Base-by-base conservation (phyloP, 1,140 invertebrate genomes). In the Steinernema feltiae region DNA sequence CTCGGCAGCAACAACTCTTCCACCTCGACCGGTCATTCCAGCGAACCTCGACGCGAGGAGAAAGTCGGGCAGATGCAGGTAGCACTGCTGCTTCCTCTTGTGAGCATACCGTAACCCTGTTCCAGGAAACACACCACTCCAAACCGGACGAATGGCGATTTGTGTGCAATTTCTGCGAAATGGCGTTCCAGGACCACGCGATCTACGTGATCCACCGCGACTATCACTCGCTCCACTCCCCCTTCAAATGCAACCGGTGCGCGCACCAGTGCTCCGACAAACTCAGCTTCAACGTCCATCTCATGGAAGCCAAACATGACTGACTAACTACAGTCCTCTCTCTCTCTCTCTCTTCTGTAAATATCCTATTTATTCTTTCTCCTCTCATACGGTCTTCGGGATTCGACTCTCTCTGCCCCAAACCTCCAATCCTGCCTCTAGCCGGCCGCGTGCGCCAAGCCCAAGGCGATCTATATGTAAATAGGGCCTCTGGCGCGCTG, bases 131-230 rank as follows among this genome's bases (percentile, higher is more conserved):
- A 21, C 24, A 31, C 27, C 12, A 3, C 31, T 35, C 24, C 30
- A 46, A 24, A 17, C 7, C 12, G 7, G 15, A 7, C 53, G 12
- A 12, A n/a, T 17, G 53, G 53, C 76, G 74, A 21, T 80, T 80
- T 32, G 70, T 69, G 74, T 85, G 83, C 63, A 75, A 85, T 70
- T 82, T 82, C 24, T 82, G 82, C 53, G 71, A 71, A 31, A 82
- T 82, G 30, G 76, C 75, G n/a, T 84, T 82, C 70, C 91, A 90
- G n/a, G 93, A 97, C 84, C 90, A 91, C 31, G 91, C 94, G 7
- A 92, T 98, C 90, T 95, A 94, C 88, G 92, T 91, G 0, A 92
- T 97, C 83, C 96, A 99, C 87, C 96, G 96, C 93, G 93, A 93
- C 73, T 97, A 94, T 87, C 96, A 99, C 87, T 92, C 92, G 1